These are phyloP conservation scores for Corythucha ciliata DNA, from an alignment of 2,888 invertebrate species.

Conservation along the genomic window DNA sequence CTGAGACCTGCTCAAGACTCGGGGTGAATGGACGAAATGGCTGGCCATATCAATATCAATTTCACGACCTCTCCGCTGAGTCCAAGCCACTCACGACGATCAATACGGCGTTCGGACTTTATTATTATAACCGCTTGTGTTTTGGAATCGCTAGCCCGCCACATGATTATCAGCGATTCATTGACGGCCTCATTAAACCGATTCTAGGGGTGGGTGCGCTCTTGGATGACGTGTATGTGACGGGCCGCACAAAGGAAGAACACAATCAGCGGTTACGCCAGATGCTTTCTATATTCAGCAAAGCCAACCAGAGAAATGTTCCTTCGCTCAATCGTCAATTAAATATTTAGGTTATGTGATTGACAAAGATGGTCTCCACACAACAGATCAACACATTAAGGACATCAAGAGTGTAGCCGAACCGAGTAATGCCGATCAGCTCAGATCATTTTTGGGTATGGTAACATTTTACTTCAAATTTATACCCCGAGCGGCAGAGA, in stretches of 20 bases:
- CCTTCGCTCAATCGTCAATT: conserved; percentile 8
- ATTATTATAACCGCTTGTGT: conserved; percentile 32
- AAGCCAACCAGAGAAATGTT: conserved; percentile 19
- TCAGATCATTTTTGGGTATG: conserved; percentile 36
- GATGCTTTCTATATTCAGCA: conserved; percentile 11
- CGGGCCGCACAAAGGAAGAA: conserved; percentile 2
- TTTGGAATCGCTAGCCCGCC: conserved; percentile 36
- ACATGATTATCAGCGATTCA: conserved; percentile 20
- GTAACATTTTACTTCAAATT: conserved; percentile 39
- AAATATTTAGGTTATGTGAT: conserved; percentile 20
- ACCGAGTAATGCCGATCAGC: conserved; percentile 31
- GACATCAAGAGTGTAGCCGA: conserved; percentile 30
- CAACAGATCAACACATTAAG: conserved; percentile 27
- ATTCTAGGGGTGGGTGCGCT: conserved; percentile 13
- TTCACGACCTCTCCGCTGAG: too few species aligned
- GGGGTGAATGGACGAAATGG: too few species aligned
- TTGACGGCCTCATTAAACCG: conserved; percentile 8
- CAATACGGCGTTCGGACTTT: conserved; percentile 38
- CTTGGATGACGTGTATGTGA: conserved; percentile 21
- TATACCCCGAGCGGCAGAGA: conserved; percentile 25
- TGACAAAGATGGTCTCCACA: conserved; percentile 11
- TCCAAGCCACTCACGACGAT: conserved; percentile 34
- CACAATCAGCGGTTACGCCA: conserved; percentile 5
- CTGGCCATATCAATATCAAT: too few species aligned
- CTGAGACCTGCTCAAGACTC: too few species aligned